Conservation (phyloP, 2,797 vertebrate species). For the Chaetophractus vellerosus region DNA sequence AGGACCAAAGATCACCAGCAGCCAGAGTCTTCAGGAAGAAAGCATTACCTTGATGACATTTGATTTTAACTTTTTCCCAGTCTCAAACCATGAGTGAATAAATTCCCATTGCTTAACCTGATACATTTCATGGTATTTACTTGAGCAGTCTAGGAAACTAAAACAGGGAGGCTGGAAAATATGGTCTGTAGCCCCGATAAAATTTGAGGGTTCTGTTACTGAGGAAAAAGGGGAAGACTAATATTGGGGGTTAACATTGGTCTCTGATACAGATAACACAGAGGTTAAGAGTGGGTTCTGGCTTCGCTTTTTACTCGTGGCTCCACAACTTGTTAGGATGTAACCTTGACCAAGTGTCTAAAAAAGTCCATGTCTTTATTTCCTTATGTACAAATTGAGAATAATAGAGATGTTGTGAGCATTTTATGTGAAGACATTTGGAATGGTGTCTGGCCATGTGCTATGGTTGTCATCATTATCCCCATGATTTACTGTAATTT, state of each 20-base stretch:
- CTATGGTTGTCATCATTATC: neutral
- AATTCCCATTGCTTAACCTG: no score
- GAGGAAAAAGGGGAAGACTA: neutral
- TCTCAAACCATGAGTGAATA: no score
- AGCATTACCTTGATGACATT: no score
- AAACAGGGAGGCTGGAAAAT: neutral
- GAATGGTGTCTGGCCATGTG: neutral
- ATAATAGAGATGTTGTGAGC: neutral
- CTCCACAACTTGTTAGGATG: neutral
- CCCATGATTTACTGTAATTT: neutral
- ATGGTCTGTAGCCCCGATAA: neutral
- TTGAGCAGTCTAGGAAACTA: no score
- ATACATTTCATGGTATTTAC: no score
- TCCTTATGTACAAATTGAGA: neutral
- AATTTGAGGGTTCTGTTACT: neutral
- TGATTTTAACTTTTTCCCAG: no score
- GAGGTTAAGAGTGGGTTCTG: neutral
- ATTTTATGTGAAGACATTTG: conserved; percentile 43
- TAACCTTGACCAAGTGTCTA: neutral
- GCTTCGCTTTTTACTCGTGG: conserved; percentile 43
- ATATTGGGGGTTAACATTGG: neutral
- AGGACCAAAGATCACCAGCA: no score
- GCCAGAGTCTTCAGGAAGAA: no score
- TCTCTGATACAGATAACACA: neutral
- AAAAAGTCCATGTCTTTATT: conserved; percentile 37